A percentile compares a stretch with the other conserved stretches of the same genome.
Conservation (phyloP, 53 echinoderm and acorn worm genomes). For the Glandiceps talaboti region DNA sequence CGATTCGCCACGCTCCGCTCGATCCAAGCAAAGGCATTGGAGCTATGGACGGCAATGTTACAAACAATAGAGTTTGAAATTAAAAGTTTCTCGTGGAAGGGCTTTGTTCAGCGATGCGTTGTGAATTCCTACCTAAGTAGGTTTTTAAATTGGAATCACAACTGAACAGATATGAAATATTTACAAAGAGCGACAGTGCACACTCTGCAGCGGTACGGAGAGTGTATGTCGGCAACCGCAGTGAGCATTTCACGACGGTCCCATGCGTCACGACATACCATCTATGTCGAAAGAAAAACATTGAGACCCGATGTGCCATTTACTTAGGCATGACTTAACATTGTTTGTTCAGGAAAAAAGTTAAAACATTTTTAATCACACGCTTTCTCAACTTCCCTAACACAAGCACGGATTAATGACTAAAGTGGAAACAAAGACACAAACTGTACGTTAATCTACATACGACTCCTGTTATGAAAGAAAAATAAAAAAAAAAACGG, state of each 20-base stretch:
- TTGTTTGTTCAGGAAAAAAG: neutral
- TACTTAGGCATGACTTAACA: neutral
- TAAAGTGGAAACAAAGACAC: neutral
- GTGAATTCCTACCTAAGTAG: neutral
- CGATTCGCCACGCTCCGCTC: neutral
- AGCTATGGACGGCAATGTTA: neutral
- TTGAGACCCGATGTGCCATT: neutral
- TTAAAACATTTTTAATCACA: neutral
- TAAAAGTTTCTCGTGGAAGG: neutral
- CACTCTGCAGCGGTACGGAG: neutral
- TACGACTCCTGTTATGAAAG: no score
- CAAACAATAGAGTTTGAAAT: neutral
- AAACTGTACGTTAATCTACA: no score
- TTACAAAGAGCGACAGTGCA: neutral
- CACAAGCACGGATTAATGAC: neutral
- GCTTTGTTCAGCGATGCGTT: slow-evolving; percentile 1
- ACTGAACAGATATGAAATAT: neutral
- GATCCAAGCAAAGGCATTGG: neutral
- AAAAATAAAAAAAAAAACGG: no score
- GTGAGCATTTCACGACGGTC: neutral
- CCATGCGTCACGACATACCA: neutral
- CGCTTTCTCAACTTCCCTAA: neutral
- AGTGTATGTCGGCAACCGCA: neutral
- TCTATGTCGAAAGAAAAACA: neutral
- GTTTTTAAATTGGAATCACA: neutral